Evolutionary conservation across 2,888 invertebrate species (phyloP), one percentile per base, ranked within the genome.

Genomic region (Nomada ruficornis): DNA sequence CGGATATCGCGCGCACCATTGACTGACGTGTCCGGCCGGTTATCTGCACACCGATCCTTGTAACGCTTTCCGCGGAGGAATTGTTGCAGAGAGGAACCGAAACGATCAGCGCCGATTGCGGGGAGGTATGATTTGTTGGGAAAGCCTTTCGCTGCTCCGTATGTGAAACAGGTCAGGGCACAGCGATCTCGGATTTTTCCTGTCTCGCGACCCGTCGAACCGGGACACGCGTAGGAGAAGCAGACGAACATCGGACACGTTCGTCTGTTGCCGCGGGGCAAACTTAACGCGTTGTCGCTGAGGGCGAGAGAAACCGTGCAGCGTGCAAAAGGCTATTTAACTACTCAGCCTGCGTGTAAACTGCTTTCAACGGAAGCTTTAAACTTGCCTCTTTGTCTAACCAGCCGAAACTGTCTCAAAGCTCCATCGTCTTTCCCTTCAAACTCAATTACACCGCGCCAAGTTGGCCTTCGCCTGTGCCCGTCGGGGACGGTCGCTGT

Each of bases 301-400:
- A 77, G 54, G 52, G 23, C 29, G 47, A 18, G 52, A 23, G 57
- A 52, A 78, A 70, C 62, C 69, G 59, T 64, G 20, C 18, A 23
- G 18, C 13, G 23, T 5, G 23, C 13, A 7, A n/a, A 67, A 15
- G 60, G 23, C 29, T 54, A 63, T 79, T 70, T 70, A 78, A 78
- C 70, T 65, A 47, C 36, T 59, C 59, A 18, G 44, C 29, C 44
- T 44, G 52, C 80, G 79, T 80, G 80, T 80, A 71, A 79, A 79
- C 80, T 79, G 79, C 69, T 80, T 71, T 71, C 65, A 79, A 47
- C 80, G 55, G 80, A 65, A 65, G 79, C 79, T 79, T 79, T 71
- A 78, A 79, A 80, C 80, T 79, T 71, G 60, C 65, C 64, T 47
- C 80, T 80, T 71, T 80, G 80, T 80, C 80, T 78, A 59, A 36